phyloP scores from a whole-genome alignment of 2,113 vertebrate genomes.

The Leucoraja erinaceus region DNA sequence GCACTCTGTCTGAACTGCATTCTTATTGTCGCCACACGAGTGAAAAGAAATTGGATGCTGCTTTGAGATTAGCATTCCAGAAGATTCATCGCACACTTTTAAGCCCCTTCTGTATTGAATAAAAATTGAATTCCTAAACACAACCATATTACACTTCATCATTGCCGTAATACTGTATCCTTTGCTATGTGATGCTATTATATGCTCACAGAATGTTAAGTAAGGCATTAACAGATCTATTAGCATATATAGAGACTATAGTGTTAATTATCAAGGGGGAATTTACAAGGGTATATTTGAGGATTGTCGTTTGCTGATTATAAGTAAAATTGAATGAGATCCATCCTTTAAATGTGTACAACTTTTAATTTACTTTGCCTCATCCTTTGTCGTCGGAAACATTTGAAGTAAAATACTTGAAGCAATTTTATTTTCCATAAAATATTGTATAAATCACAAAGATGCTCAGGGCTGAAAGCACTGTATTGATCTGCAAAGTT shows the following conservation, averaged over 20 bases:
- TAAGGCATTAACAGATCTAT: conserved; percentile 36
- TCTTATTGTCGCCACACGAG: conserved; percentile 29
- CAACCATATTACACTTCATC: conserved; percentile 14
- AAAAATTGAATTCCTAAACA: conserved; percentile 37
- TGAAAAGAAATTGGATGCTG: conserved; percentile 22
- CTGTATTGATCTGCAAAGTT: conserved; percentile 17
- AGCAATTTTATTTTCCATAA: not conserved
- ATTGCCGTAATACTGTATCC: conserved; percentile 23
- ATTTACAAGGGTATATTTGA: conserved; percentile 21
- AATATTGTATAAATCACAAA: conserved; percentile 10
- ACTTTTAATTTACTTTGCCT: conserved; percentile 8
- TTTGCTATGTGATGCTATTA: conserved; percentile 31
- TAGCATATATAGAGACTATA: conserved; percentile 34
- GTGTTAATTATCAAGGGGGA: conserved; percentile 30
- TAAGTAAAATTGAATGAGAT: conserved; percentile 4
- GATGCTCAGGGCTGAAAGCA: not conserved
- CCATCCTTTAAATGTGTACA: not conserved
- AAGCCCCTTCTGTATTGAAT: conserved; percentile 12
- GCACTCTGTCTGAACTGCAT: conserved; percentile 37
- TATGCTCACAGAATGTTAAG: conserved; percentile 37
- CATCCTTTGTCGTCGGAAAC: not conserved
- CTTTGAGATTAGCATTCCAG: conserved; percentile 30
- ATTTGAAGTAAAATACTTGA: not conserved
- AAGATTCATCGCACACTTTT: conserved; percentile 37
- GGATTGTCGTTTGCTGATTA: not conserved